These are phyloP conservation scores for Caenorhabditis afra DNA, from an alignment of 2,888 invertebrate species.

Conservation along the genomic window DNA sequence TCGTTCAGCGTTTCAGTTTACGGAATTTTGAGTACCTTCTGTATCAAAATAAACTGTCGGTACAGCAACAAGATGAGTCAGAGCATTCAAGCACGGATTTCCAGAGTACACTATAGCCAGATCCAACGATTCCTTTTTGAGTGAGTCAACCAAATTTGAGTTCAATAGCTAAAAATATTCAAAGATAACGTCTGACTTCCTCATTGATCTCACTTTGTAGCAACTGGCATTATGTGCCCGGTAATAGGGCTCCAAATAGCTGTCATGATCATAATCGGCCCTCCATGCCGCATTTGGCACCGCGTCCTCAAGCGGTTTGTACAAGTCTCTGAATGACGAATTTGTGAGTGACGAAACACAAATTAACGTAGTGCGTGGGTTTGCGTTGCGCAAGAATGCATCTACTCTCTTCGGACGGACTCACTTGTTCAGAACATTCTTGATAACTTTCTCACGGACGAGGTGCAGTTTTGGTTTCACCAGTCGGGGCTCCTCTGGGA, in stretches of 20 bases:
- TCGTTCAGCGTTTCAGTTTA: neutral
- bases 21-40: slow-evolving; percentile 62
- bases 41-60: slow-evolving; percentile 79
- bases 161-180: slow-evolving; percentile 73
- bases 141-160: slow-evolving; percentile 77
- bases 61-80: slow-evolving; percentile 77
- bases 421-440: slow-evolving; percentile 76
- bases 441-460: slow-evolving; percentile 79
- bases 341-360: slow-evolving; percentile 34
- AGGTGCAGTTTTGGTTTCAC: slow-evolving; percentile 78
- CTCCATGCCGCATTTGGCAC: slow-evolving; percentile 75
- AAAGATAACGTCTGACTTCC: neutral
- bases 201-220: slow-evolving; percentile 69
- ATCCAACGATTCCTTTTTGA: slow-evolving; percentile 77
- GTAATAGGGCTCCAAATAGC: slow-evolving; percentile 73
- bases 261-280: slow-evolving; percentile 71
- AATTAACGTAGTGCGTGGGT: slow-evolving; percentile 11
- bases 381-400: neutral
- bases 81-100: slow-evolving; percentile 78
- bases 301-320: slow-evolving; percentile 72
- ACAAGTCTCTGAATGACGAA: slow-evolving; percentile 66
- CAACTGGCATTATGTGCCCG: slow-evolving; percentile 78
- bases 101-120: slow-evolving; percentile 78
- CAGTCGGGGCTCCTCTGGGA: slow-evolving; percentile 80
- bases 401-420: slow-evolving; percentile 16